Percentiles rank a stretch among this genome's conserved stretches.
Conservation (phyloP, 2,888 invertebrate species). For the Lasiommata megera region DNA sequence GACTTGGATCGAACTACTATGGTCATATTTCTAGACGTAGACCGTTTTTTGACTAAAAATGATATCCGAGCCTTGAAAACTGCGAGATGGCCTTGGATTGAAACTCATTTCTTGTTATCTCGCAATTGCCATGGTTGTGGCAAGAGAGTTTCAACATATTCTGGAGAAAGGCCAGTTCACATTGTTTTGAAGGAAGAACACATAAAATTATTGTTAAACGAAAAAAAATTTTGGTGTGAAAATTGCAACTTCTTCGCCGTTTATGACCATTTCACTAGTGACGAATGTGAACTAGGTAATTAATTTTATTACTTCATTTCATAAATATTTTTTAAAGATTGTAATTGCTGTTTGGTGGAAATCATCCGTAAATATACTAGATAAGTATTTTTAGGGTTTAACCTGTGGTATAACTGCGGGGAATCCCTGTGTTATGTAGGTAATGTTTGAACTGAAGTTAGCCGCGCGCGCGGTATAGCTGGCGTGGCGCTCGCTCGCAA, state of each 20-base stretch:
- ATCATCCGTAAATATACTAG: slow-evolving; percentile 11
- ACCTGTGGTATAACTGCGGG: neutral
- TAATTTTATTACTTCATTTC: no score
- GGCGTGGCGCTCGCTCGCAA: neutral
- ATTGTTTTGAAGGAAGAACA: slow-evolving; percentile 14
- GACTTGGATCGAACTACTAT: slow-evolving; percentile 3
- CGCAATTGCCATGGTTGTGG: slow-evolving; percentile 8
- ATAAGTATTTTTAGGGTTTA: slow-evolving; percentile 6
- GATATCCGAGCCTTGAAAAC: slow-evolving; percentile 4
- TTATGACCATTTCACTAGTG: no score
- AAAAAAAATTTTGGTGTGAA: slow-evolving; percentile 13
- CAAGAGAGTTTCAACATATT: slow-evolving; percentile 4
- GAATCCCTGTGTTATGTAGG: no score
- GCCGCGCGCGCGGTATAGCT: neutral
- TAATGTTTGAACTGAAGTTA: no score
- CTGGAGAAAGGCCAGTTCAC: slow-evolving; percentile 10
- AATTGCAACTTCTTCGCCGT: slow-evolving; percentile 2
- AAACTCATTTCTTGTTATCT: slow-evolving; percentile 13
- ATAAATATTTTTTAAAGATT: no score
- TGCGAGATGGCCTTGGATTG: slow-evolving; percentile 7
- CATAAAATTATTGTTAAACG: slow-evolving; percentile 13
- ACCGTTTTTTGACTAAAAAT: slow-evolving; percentile 7
- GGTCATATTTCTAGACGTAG: slow-evolving; percentile 4
- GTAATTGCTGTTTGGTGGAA: slow-evolving; percentile 4
- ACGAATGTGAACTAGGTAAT: no score